A percentile compares a stretch with the other conserved stretches of the same genome.
These are phyloP conservation scores for Chelonia mydas DNA, from an alignment of 2,797 vertebrate genomes.

Conservation along the genomic window DNA sequence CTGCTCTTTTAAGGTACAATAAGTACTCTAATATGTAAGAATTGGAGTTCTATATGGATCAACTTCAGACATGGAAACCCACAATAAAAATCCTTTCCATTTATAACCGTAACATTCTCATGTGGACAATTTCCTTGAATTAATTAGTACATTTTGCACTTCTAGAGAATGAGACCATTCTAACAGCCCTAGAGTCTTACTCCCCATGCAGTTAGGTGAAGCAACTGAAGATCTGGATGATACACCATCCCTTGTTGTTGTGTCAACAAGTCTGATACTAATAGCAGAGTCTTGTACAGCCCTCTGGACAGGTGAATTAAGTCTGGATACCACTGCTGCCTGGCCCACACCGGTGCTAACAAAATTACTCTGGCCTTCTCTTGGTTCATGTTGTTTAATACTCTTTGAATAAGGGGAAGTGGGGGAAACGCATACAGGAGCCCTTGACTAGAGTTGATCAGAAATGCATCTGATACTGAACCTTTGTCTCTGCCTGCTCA, in stretches of 20 bases:
- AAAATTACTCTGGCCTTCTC: not conserved
- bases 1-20: no score
- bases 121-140: no score
- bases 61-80: no score
- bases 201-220: no score
- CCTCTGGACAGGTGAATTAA: not conserved
- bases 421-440: not conserved
- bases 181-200: no score
- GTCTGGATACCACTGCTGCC: not conserved
- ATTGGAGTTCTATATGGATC: no score
- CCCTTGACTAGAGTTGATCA: not conserved
- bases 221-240: no score
- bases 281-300: not conserved
- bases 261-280: not conserved
- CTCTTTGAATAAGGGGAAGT: not conserved
- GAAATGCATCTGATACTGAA: not conserved
- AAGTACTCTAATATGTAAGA: no score
- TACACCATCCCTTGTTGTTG: not conserved
- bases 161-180: no score
- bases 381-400: not conserved
- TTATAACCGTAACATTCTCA: no score
- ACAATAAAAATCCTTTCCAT: no score
- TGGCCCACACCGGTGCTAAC: not conserved
- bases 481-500: not conserved
- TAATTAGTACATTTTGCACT: no score